phyloP scores from a whole-genome alignment of 2,797 vertebrate genomes.

The Chaetodon trifasciatus region DNA sequence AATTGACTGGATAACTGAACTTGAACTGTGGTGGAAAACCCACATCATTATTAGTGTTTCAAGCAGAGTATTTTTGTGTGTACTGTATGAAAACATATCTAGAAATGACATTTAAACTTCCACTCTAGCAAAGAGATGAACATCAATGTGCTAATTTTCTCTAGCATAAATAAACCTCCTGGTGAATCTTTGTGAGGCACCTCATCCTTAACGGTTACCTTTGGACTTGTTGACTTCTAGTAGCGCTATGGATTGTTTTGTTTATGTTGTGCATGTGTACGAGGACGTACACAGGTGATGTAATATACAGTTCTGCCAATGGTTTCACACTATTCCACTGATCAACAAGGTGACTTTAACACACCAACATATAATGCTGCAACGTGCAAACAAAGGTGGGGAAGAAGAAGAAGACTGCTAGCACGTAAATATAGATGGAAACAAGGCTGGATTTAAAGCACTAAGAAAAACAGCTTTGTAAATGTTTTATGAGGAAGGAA shows the following conservation, averaged over 20 bases:
- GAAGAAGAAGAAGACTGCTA: neutral
- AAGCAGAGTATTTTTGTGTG: neutral
- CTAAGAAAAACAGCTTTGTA: neutral
- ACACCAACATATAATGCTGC: neutral
- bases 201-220: neutral
- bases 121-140: neutral
- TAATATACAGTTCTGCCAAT: neutral
- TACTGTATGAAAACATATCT: neutral
- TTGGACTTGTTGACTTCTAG: neutral
- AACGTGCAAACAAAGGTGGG: neutral
- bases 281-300: too few relatives aligned
- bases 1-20: too few relatives aligned
- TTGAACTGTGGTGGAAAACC: too few relatives aligned
- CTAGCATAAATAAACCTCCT: neutral
- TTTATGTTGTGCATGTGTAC: neutral
- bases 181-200: neutral
- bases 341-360: neutral
- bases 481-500: neutral
- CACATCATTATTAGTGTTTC: too few relatives aligned
- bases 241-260: neutral
- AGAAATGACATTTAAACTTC: neutral
- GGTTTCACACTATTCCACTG: neutral
- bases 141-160: constrained; percentile 4
- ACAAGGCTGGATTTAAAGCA: neutral
- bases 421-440: neutral